Evolutionary conservation across 2,113 vertebrate genomes (phyloP).

Genomic region (Myotis yumanensis): DNA sequence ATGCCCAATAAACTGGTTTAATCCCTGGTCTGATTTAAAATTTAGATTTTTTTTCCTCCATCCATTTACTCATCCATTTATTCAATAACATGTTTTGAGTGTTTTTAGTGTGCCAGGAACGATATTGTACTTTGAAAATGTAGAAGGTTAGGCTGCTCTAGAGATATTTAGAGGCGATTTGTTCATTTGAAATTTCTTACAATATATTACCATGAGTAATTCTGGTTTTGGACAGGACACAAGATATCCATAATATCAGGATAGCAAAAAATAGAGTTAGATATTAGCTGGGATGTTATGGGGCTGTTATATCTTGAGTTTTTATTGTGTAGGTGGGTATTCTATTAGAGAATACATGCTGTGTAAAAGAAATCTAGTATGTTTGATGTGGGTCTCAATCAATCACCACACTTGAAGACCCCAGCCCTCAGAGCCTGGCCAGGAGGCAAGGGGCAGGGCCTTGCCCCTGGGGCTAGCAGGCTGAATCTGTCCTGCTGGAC

Average conservation of each 20-base stretch:
- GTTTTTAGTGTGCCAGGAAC: not conserved
- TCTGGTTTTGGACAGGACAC: not conserved
- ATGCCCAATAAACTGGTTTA: conserved; percentile 13
- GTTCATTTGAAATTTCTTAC: conserved; percentile 21
- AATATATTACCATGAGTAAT: not conserved
- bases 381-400: not conserved
- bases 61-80: conserved; percentile 44
- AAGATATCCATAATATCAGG: not conserved
- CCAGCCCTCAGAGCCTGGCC: rapidly evolving
- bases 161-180: not conserved
- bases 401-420: not conserved
- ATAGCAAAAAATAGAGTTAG: not conserved
- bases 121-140: conserved; percentile 12
- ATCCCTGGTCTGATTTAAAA: conserved; percentile 54
- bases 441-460: rapidly evolving
- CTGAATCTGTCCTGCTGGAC: not conserved
- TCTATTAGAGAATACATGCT: not conserved
- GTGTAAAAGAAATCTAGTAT: not conserved
- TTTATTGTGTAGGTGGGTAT: not conserved
- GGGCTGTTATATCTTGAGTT: not conserved
- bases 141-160: not conserved
- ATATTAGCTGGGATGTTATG: not conserved
- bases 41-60: not conserved
- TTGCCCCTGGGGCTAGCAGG: not conserved
- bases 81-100: conserved; percentile 16